Evolutionary conservation across 2,113 vertebrate genomes (phyloP), one percentile per base, ranked within the genome.

Genomic region (Cryptotis parvus): DNA sequence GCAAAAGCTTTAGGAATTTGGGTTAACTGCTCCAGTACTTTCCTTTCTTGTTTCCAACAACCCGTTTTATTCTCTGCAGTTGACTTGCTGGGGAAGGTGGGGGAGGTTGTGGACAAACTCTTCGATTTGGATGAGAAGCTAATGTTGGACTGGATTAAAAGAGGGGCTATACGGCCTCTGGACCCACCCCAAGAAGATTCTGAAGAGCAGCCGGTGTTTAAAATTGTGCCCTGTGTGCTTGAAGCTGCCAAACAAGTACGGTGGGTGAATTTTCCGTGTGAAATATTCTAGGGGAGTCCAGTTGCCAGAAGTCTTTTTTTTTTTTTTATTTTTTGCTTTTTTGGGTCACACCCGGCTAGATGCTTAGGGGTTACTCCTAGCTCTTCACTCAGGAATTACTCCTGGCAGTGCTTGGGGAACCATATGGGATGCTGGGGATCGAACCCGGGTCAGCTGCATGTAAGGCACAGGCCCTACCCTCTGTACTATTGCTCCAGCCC

Each of bases 81-180:
- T 92, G 99, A 99, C 41, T 96, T 99, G 93, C 97, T 99, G 86
- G 98, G 99, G 75, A 99, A 99, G 94, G 98, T 99, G 0, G 99
- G 99, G 39, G 99, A 99, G 94, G 97, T 99, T 90, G 98, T 99
- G 61, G 99, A 99, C 95, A 99, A 99, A 89, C 97, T 99, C 29
- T 99, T 99, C 97, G 99, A 99, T 95, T 97, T 99, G 87, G 99
- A 99, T 89, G 99, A 99, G 96, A 99, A 99, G 66, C 91, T 99
- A 65, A 99, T 99, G 99, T 97, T 98, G 96, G 98, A 95, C 68
- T 99, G 99, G 99, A 97, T 99, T 97, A 98, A 96, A 94, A 97
- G 89, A 0, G 95, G 97, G 58, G 70, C 94, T 61, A 37, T 85
- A 84, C 94, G 18, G 9, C 82, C 96, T 45, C 74, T 84, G 33